A percentile compares a stretch with the other conserved stretches of the same genome.
These are phyloP conservation scores for Platyscapa corneri DNA, from an alignment of 1,140 invertebrate species.

Conservation along the genomic window DNA sequence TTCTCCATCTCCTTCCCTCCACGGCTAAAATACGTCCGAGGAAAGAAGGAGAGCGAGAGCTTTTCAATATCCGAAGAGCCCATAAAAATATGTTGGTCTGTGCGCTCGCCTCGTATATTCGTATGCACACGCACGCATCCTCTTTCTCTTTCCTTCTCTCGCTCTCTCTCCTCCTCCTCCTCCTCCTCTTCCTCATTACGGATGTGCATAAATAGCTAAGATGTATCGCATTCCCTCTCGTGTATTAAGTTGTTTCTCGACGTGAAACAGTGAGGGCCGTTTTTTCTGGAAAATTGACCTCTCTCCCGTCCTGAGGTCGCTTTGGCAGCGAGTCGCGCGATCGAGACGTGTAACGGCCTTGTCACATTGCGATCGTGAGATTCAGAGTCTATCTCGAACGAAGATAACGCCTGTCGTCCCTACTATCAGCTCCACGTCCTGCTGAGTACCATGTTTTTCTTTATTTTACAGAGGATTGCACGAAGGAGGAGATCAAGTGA, in stretches of 20 bases:
- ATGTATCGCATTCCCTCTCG: background rate
- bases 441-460: too few species aligned
- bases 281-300: background rate
- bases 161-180: slow-evolving; percentile 31
- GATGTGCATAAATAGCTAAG: slow-evolving; percentile 60
- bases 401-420: background rate
- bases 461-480: background rate
- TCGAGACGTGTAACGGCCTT: background rate
- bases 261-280: background rate
- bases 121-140: slow-evolving; percentile 15
- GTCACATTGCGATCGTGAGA: background rate
- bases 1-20: slow-evolving; percentile 41
- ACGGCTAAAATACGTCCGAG: background rate
- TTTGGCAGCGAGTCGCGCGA: too few species aligned
- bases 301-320: too few species aligned
- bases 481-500: background rate
- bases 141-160: slow-evolving; percentile 24
- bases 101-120: background rate
- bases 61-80: slow-evolving; percentile 69
- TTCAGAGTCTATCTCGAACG: background rate
- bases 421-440: too few species aligned
- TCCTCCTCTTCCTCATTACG: slow-evolving; percentile 56
- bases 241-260: background rate
- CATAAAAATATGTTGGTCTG: slow-evolving; percentile 58
- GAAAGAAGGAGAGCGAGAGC: slow-evolving; percentile 52